Evolutionary conservation across 2,113 vertebrate genomes (phyloP).

Genomic region (Strigops habroptila): DNA sequence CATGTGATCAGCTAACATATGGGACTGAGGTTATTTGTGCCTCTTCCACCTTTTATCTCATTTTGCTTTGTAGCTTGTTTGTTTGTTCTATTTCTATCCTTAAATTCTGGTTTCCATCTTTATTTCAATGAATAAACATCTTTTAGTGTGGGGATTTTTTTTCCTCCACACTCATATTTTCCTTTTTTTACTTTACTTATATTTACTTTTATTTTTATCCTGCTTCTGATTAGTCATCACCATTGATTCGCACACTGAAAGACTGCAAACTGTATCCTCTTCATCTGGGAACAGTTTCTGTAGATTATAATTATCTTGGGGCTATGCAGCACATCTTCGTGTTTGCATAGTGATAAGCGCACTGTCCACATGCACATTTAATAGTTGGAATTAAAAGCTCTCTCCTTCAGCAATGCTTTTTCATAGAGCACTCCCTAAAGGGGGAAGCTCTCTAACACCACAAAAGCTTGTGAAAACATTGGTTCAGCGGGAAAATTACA

Average conservation of each 20-base stretch:
- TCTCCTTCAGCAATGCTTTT: conserved; percentile 26
- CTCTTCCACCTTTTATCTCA: conserved; percentile 44
- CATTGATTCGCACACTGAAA: conserved; percentile 61
- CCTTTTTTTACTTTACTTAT: conserved; percentile 53
- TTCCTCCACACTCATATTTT: not conserved
- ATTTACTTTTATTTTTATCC: conserved; percentile 70
- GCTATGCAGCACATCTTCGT: conserved; percentile 52
- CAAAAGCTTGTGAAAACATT: conserved; percentile 26
- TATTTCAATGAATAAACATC: conserved; percentile 57
- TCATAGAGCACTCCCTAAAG: conserved; percentile 18
- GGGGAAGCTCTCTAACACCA: not conserved
- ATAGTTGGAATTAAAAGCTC: conserved; percentile 43
- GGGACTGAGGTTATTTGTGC: conserved; percentile 36
- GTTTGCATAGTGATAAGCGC: conserved; percentile 50
- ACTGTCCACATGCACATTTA: conserved; percentile 33
- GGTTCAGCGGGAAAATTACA: not conserved
- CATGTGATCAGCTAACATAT: conserved; percentile 45
- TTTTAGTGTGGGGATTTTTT: not conserved
- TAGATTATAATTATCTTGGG: conserved; percentile 64
- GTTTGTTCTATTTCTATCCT: conserved; percentile 56
- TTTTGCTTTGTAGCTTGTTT: conserved; percentile 49
- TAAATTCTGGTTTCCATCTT: conserved; percentile 53
- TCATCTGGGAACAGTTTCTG: conserved; percentile 62
- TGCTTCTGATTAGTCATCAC: conserved; percentile 64
- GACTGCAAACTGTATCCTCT: conserved; percentile 59